Conservation (phyloP, 2,113 vertebrate genomes). For the Leucosticte australis region DNA sequence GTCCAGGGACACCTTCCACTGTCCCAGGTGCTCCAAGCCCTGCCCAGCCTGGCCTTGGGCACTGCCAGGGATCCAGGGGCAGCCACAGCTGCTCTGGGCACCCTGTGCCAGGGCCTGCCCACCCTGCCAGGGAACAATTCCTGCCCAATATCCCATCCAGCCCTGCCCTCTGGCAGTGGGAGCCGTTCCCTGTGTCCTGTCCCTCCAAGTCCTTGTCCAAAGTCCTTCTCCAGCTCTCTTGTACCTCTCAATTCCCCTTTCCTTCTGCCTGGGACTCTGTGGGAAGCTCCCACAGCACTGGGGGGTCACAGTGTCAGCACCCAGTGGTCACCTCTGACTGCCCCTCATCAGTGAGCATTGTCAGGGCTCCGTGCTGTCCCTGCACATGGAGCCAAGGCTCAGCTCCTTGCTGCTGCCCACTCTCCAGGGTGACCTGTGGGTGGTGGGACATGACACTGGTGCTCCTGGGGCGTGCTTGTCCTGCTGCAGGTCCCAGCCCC, state of each 20-base stretch:
- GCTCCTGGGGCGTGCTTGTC: fast-evolving
- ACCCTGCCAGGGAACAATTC: fast-evolving
- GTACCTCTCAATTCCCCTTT: background rate
- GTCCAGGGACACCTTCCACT: background rate
- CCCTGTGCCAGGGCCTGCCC: background rate
- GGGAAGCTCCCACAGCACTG: background rate
- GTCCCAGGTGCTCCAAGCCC: background rate
- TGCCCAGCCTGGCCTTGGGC: fast-evolving
- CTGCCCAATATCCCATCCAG: background rate
- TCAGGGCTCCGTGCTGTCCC: background rate
- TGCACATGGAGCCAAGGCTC: background rate
- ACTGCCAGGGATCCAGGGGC: background rate
- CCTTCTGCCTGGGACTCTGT: background rate
- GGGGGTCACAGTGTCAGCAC: fast-evolving
- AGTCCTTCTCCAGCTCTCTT: background rate
- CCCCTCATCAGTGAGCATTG: fast-evolving
- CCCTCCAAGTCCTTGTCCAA: background rate
- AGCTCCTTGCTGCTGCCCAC: background rate
- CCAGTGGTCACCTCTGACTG: background rate
- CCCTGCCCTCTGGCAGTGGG: background rate
- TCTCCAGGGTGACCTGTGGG: background rate
- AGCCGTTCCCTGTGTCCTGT: background rate
- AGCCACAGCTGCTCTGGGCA: background rate
- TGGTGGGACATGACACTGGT: background rate
- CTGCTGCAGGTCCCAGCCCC: background rate